Base-by-base conservation (phyloP, 2,113 vertebrate species). In the Dinomys branickii region DNA sequence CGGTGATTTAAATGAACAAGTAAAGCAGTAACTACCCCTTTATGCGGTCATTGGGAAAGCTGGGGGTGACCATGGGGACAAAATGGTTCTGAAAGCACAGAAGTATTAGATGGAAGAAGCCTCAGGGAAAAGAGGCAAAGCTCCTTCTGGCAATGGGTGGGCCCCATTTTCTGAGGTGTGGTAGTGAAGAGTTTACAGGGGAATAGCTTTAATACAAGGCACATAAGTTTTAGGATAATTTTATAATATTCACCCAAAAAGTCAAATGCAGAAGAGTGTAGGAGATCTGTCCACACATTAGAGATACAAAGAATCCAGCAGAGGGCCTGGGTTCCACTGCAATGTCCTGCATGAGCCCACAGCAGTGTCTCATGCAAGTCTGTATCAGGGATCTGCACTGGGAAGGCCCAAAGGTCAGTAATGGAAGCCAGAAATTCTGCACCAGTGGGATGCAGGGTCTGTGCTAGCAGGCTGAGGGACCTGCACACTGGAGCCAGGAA, bases 1-100 rank as follows among this genome's bases (percentile, higher is more conserved):
- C 44, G 0, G 8, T 44, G 54, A 73, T 52, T 28, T 24, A 73
- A 89, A 80, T 89, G 93, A 97, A 95, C 86, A 61, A 84, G 82
- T 35, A 87, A 93, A 94, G 90, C 67, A 44, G 13, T 65, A 75
- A 78, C 85, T 80, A 93, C 69, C 73, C 93, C 90, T 97, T 87
- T 88, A 56, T 95, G 90, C 80, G 24, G 85, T 94, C 85, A 20
- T 10, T 8, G 92, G 59, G 61, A 56, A 4, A 17, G 7, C 2
- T 24, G 38, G 26, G 71, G 22, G 33, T 33, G 35, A 30, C 75
- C 44, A 1, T 24, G 9, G 85, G 73, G 75, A 63, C 71, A 75
- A 20, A 81, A 56, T 22, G 65, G 38, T 54, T 95, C 86, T 63
- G 75, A 88, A 89, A 88, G 81, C 94, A 89, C 35, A n/a, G 77